Percentiles rank a stretch among this genome's conserved stretches.
Evolutionary conservation across 2,113 vertebrate genomes (phyloP).

Genomic region (Perccottus glenii): DNA sequence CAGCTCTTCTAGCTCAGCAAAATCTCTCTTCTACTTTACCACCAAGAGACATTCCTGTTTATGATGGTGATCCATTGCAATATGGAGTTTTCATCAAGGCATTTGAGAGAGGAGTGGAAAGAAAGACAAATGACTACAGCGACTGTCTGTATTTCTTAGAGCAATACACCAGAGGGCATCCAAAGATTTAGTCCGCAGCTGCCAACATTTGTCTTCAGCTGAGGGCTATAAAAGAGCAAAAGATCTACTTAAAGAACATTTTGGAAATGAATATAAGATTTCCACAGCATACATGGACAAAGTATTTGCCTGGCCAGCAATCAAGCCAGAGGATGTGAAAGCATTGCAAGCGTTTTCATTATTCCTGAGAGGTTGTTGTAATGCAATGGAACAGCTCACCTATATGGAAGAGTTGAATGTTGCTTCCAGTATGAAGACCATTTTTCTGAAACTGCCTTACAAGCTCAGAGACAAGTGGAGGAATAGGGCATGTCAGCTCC

Average conservation of each 20-base stretch:
- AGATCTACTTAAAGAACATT: not conserved
- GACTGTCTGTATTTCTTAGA: too few species aligned
- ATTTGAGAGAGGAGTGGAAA: slow-evolving; percentile 4
- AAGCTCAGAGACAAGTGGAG: not conserved
- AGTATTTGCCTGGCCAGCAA: too few species aligned
- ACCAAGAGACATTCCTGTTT: too few species aligned
- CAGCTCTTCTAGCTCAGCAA: not conserved
- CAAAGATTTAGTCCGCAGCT: too few species aligned
- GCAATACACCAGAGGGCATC: too few species aligned
- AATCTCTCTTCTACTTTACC: not conserved
- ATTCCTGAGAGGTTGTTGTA: not conserved
- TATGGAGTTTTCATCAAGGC: slow-evolving; percentile 1
- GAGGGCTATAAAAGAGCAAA: not conserved
- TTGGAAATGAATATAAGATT: too few species aligned
- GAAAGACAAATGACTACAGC: not conserved
- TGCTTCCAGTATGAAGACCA: not conserved
- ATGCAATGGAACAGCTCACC: not conserved
- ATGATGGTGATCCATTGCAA: not conserved
- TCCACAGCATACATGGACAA: too few species aligned
- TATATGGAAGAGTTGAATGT: not conserved
- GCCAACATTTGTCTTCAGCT: not conserved
- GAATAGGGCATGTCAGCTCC: not conserved
- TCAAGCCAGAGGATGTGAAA: not conserved
- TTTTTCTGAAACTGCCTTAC: not conserved
- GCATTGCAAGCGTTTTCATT: not conserved